A percentile compares a stretch with the other conserved stretches of the same genome.
phyloP scores from a whole-genome alignment of 2,113 vertebrate species.

The Odocoileus virginianus region DNA sequence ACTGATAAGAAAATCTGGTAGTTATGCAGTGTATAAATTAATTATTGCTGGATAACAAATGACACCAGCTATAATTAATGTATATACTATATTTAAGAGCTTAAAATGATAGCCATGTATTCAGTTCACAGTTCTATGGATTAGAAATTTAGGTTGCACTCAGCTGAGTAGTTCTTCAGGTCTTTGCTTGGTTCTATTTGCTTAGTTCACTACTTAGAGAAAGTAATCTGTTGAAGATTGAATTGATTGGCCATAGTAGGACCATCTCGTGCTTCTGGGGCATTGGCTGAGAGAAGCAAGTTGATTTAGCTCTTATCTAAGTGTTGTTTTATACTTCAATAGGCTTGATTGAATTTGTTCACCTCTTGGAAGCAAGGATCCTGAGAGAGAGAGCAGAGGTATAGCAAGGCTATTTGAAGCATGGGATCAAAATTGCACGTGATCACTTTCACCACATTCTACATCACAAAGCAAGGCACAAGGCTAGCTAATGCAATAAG shows the following conservation, averaged over 20 bases:
- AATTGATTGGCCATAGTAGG: background rate
- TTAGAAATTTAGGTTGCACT: background rate
- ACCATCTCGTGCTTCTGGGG: background rate
- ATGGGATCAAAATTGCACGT: background rate
- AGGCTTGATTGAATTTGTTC: background rate
- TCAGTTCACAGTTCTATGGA: background rate
- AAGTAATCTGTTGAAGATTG: background rate
- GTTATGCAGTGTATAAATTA: background rate
- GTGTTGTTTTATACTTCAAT: background rate
- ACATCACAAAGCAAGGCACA: background rate
- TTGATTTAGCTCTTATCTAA: background rate
- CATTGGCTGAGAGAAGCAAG: background rate
- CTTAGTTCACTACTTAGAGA: background rate
- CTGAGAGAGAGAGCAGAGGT: background rate
- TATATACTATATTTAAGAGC: background rate
- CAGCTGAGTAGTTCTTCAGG: background rate
- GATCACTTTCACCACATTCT: background rate
- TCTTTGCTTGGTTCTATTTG: background rate
- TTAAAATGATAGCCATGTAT: background rate
- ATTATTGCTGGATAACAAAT: background rate
- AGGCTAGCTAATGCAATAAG: background rate
- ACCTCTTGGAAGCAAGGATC: background rate
- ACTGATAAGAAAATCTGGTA: background rate
- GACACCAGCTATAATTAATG: background rate
- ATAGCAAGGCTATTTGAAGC: background rate